phyloP scores from a whole-genome alignment of 1,140 invertebrate species.

The Eufriesea mexicana region DNA sequence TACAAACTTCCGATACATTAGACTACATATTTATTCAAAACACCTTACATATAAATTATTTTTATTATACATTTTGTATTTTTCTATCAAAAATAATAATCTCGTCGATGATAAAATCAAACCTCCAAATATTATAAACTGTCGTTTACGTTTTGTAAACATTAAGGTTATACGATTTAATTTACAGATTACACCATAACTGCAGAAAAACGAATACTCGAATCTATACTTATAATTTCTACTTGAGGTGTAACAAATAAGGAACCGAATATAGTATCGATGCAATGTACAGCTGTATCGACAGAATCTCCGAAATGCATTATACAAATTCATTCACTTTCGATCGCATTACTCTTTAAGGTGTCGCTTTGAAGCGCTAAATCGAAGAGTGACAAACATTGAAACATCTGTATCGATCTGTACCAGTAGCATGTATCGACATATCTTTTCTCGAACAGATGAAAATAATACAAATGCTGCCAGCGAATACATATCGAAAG shows the following conservation, averaged over 20 bases:
- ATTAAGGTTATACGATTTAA: not conserved
- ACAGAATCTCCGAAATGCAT: not conserved
- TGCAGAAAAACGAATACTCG: not conserved
- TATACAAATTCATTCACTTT: not conserved
- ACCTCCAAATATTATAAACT: no score
- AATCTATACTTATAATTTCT: not conserved
- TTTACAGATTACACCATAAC: not conserved
- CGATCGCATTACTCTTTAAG: not conserved
- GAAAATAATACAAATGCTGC: not conserved
- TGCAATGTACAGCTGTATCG: not conserved
- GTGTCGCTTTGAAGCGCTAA: not conserved
- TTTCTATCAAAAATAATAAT: not conserved
- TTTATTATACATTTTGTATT: not conserved
- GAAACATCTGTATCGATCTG: not conserved
- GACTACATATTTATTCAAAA: not conserved
- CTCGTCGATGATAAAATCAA: not conserved
- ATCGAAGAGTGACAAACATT: not conserved
- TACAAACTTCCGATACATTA: not conserved
- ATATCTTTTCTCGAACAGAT: not conserved
- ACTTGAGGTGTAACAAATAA: not conserved
- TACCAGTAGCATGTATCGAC: not conserved
- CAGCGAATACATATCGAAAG: slow-evolving; percentile 7
- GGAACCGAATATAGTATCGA: not conserved
- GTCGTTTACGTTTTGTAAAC: not conserved
- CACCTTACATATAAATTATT: not conserved